Evolutionary conservation across 2,888 invertebrate genomes (phyloP), one percentile per base, ranked within the genome.

Genomic region (Noctua comes): DNA sequence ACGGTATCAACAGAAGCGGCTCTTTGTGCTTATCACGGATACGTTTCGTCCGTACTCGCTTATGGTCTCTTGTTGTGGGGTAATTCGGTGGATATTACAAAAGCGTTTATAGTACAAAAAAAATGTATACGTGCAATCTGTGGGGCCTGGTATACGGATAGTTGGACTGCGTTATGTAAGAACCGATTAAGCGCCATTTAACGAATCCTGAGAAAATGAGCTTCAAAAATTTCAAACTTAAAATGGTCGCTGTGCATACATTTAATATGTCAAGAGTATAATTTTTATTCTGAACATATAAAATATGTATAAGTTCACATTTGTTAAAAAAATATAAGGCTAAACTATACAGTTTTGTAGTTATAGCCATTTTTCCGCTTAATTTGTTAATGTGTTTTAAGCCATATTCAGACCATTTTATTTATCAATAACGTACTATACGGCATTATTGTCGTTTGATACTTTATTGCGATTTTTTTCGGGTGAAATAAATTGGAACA

Each of bases 341-440:
- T 68, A 68, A 4, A 68, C 46, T 11, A 48, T 48, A 68, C 16
- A 68, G 11, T 48, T 68, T 68, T 68, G 46, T 68, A 68, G 68
- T 48, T 68, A 68, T 27, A 68, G 68, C 46, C 68, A 68, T 68
- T 68, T 68, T 68, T 68, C 46, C 68, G 68, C 66, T 66, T 66
- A 66, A 66, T 66, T 66, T 43, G 43, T 66, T 66, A 66, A 43
- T 66, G 40, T 43, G 24, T 66, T 40, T 65, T 31, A 65, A 64
- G 24, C 24, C 40, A 24, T 40, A 65, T 40, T 40, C 24, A 36
- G 24, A 24, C 40, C 24, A 24, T 24, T 46, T 31, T 31, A 31
- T 31, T 31, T 31, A 31, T 31, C 31, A 31, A 31, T 31, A 31
- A 31, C 31, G 31, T 31, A 31, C 31, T 31, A 31, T 31, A 31